Evolutionary conservation across 2,113 vertebrate genomes (phyloP).

Genomic region (Sarotherodon lohbergeri): DNA sequence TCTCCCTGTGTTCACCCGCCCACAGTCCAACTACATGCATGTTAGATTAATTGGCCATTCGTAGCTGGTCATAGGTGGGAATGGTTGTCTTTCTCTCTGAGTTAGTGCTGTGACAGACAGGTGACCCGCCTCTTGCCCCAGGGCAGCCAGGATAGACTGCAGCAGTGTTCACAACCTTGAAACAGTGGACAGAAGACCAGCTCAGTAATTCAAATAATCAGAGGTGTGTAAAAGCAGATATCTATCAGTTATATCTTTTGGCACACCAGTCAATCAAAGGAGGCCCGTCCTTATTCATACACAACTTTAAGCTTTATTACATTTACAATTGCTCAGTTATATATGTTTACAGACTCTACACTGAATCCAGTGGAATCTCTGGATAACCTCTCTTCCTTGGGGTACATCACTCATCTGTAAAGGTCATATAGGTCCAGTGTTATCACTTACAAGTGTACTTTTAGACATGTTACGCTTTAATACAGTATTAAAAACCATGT

Average conservation of each 20-base stretch:
- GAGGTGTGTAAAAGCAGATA: neutral
- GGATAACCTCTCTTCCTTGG: neutral
- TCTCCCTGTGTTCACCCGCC: neutral
- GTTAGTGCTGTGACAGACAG: neutral
- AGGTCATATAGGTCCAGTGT: neutral
- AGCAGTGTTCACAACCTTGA: neutral
- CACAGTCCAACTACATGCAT: neutral
- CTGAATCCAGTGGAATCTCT: neutral
- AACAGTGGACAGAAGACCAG: neutral
- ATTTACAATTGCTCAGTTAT: neutral
- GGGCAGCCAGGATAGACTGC: neutral
- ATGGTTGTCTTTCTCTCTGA: neutral
- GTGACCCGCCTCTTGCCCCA: neutral
- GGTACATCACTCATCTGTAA: neutral
- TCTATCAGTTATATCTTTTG: neutral
- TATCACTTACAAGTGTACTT: neutral
- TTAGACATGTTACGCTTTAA: neutral
- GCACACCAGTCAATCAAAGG: neutral
- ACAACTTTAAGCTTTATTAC: neutral
- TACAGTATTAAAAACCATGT: neutral
- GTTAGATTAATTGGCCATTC: neutral
- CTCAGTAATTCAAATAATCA: neutral
- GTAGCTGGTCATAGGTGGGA: neutral
- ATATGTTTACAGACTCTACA: neutral
- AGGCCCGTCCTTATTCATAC: neutral